Percentiles rank a stretch among this genome's conserved stretches.
phyloP scores from a whole-genome alignment of 2,888 invertebrate species.

The Eupithecia vulgata region DNA sequence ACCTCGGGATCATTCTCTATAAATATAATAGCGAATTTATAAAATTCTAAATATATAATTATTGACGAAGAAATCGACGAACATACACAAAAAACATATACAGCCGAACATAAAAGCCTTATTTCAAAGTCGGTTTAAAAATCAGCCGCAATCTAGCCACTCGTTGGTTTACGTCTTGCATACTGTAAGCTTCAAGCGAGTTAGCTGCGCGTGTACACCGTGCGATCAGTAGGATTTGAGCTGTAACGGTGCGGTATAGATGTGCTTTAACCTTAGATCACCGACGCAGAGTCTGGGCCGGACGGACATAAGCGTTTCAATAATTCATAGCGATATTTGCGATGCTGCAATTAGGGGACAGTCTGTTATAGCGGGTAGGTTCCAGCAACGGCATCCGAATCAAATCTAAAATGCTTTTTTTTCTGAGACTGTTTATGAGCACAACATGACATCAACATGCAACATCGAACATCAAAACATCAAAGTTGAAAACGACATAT shows the following conservation, averaged over 20 bases:
- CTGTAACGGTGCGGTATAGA: not conserved
- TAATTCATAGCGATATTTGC: constrained; percentile 14
- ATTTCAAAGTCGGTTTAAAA: too few relatives aligned
- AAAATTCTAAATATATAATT: too few relatives aligned
- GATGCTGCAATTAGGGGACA: not conserved
- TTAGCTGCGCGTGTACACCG: not conserved
- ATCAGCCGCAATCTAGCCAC: not conserved
- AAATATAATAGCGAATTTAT: too few relatives aligned
- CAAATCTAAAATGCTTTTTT: not conserved
- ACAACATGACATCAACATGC: not conserved
- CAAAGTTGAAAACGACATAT: not conserved
- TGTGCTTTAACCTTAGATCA: not conserved
- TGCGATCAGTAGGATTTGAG: not conserved
- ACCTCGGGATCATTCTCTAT: too few relatives aligned
- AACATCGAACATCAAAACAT: too few relatives aligned
- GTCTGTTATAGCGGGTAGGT: not conserved
- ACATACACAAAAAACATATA: too few relatives aligned
- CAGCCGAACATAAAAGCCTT: too few relatives aligned
- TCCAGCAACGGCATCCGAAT: not conserved
- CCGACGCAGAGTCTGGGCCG: not conserved
- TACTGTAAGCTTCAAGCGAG: not conserved
- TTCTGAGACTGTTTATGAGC: not conserved
- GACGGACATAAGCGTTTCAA: constrained; percentile 11
- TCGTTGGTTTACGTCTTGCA: not conserved
- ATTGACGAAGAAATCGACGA: too few relatives aligned